A percentile compares a stretch with the other conserved stretches of the same genome.
Evolutionary conservation across 2,113 vertebrate species (phyloP).

Genomic region (Apeltes quadracus): DNA sequence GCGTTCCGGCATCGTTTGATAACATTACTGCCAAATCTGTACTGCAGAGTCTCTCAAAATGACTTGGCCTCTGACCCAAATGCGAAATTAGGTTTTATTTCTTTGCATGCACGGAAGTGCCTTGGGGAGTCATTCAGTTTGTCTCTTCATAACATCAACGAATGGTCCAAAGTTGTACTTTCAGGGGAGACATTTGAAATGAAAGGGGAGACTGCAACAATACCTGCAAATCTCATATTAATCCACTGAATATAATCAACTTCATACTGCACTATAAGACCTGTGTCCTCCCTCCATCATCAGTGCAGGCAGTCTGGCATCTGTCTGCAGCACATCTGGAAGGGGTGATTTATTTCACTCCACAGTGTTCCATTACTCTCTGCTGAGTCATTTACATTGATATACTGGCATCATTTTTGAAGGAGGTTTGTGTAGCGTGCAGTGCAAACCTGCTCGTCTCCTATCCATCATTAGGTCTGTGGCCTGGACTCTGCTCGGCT

Average conservation of each 20-base stretch:
- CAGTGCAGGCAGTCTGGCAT: conserved; percentile 18
- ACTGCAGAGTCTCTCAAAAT: conserved; percentile 23
- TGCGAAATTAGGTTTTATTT: conserved; percentile 32
- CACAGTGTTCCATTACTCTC: conserved; percentile 22
- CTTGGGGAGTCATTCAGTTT: conserved; percentile 3
- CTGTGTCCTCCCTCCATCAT: conserved; percentile 12
- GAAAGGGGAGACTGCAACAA: background rate
- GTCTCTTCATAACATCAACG: background rate
- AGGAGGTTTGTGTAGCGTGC: conserved; percentile 19
- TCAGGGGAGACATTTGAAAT: background rate
- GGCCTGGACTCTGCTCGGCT: conserved; percentile 40
- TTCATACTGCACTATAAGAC: background rate
- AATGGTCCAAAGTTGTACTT: background rate
- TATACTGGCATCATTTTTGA: conserved; percentile 25
- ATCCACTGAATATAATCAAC: background rate
- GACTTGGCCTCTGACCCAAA: conserved; percentile 36
- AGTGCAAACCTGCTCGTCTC: conserved; percentile 11
- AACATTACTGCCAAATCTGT: conserved; percentile 1
- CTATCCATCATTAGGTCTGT: conserved; percentile 22
- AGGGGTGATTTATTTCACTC: conserved; percentile 22
- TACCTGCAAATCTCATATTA: background rate
- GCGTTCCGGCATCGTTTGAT: conserved; percentile 8
- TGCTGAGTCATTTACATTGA: conserved; percentile 31
- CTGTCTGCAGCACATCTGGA: conserved; percentile 42
- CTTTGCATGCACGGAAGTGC: conserved; percentile 7